A percentile compares a stretch with the other conserved stretches of the same genome.
phyloP scores from a whole-genome alignment of 2,888 invertebrate species.

The Euzetes globulus region DNA sequence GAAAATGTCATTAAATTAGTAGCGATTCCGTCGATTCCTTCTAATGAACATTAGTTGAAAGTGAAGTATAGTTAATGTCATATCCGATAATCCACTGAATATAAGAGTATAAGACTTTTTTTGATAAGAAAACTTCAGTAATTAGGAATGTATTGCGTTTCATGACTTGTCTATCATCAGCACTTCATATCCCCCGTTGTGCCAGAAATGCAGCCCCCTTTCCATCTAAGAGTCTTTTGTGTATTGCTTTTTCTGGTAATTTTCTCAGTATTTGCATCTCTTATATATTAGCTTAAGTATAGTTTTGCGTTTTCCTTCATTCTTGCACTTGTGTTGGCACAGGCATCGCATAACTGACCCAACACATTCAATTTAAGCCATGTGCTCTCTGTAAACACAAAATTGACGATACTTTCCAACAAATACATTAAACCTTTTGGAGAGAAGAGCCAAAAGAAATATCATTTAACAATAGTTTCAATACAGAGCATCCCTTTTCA shows the following conservation, averaged over 20 bases:
- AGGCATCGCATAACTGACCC: not conserved
- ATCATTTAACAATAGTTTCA: not conserved
- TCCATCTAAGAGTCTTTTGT: not conserved
- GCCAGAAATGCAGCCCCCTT: not conserved
- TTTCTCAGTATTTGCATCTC: not conserved
- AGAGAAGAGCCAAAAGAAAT: not conserved
- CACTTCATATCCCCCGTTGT: not conserved
- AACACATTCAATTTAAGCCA: not conserved
- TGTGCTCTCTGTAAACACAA: constrained; percentile 2
- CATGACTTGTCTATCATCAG: constrained; percentile 2
- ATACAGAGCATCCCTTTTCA: not conserved
- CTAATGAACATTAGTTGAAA: constrained; percentile 9
- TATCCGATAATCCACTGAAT: constrained; percentile 18
- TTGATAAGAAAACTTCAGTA: constrained; percentile 15
- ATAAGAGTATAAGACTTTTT: not conserved
- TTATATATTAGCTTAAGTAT: constrained; percentile 22
- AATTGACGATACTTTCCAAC: not conserved
- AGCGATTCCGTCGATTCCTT: not conserved
- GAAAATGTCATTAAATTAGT: constrained; percentile 20
- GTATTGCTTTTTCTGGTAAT: not conserved
- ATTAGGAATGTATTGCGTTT: constrained; percentile 17
- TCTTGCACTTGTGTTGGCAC: not conserved
- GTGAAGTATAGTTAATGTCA: constrained; percentile 3
- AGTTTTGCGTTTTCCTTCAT: not conserved
- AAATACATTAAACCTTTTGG: not conserved